Conservation (phyloP, 2,797 vertebrate species). For the Staurois parvus region DNA sequence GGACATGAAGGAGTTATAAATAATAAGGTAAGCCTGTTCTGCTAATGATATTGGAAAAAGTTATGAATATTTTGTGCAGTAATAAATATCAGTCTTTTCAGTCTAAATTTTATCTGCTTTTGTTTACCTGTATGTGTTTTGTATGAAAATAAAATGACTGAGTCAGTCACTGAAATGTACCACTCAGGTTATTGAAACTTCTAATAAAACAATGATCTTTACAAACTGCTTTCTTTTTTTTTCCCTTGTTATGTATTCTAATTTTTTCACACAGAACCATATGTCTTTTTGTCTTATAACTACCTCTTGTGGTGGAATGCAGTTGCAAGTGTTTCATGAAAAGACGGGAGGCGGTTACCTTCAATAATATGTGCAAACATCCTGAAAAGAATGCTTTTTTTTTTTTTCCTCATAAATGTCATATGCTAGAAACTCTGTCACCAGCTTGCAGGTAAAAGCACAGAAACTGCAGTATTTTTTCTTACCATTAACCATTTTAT, state of each 20-base stretch:
- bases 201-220: constrained; percentile 20
- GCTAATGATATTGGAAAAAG: not conserved
- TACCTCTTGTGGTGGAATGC: too few relatives aligned
- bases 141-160: constrained; percentile 18
- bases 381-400: too few relatives aligned
- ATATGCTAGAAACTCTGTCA: too few relatives aligned
- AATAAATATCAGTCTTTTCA: not conserved
- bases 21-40: not conserved
- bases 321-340: too few relatives aligned
- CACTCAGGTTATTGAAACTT: constrained; percentile 38
- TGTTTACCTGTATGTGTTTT: constrained; percentile 24
- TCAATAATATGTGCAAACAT: too few relatives aligned
- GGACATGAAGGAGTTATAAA: not conserved
- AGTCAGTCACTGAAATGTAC: constrained; percentile 1
- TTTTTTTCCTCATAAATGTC: too few relatives aligned
- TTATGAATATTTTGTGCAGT: not conserved
- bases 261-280: not conserved
- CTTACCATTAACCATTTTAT: too few relatives aligned
- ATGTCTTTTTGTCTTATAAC: too few relatives aligned
- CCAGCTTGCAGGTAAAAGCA: too few relatives aligned
- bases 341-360: too few relatives aligned
- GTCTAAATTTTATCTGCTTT: not conserved
- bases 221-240: not conserved
- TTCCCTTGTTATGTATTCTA: not conserved
- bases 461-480: too few relatives aligned